phyloP scores from a whole-genome alignment of 2,797 vertebrate genomes.

The Simalia tracyae region DNA sequence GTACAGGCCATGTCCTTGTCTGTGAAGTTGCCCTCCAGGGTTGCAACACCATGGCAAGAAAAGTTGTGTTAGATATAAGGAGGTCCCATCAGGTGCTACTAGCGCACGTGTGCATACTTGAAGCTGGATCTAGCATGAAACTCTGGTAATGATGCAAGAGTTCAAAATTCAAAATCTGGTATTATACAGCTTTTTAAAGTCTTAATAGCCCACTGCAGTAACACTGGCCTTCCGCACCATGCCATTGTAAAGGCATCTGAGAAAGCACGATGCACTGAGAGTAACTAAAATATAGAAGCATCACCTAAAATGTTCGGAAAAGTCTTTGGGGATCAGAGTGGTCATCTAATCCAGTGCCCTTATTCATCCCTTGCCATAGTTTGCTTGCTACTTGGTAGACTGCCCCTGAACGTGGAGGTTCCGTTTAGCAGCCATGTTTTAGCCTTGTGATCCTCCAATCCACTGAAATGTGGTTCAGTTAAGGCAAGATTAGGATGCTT shows the following conservation, averaged over 20 bases:
- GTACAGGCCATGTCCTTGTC: no score
- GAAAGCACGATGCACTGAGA: not conserved
- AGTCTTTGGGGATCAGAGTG: not conserved
- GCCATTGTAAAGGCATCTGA: not conserved
- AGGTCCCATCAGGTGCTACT: no score
- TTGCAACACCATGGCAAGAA: no score
- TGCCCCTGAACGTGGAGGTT: not conserved
- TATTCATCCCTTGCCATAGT: not conserved
- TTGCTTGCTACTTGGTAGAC: not conserved
- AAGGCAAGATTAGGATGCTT: not conserved
- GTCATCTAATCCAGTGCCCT: not conserved
- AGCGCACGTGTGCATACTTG: no score
- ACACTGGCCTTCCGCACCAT: not conserved
- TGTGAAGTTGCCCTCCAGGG: no score
- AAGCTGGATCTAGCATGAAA: no score
- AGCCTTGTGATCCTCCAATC: not conserved
- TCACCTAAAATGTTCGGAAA: not conserved
- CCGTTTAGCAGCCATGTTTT: not conserved
- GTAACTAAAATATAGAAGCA: not conserved
- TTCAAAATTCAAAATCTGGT: no score
- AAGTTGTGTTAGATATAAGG: no score
- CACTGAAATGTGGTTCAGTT: not conserved
- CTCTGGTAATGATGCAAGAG: no score
- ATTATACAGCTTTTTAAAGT: not conserved
- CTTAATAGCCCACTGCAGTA: not conserved